Evolutionary conservation across 1,140 invertebrate species (phyloP), one percentile per base, ranked within the genome.

Genomic region (Melipona quadrifasciata): DNA sequence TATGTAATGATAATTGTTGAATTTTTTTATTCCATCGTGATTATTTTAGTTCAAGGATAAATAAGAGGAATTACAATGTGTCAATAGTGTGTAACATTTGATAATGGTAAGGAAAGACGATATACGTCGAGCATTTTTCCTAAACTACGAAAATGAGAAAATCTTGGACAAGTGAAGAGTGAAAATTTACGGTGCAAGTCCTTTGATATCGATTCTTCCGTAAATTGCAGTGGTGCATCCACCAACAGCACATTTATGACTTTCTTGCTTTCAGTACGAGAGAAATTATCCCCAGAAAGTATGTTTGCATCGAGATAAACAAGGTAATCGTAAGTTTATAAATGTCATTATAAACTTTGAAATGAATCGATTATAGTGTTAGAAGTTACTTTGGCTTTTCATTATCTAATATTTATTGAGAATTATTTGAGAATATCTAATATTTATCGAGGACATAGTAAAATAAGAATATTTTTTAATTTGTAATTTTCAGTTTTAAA

Each of bases 131-230:
- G 12, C 16, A 58, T 11, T 34, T 39, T 47, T 65, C 19, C 16
- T 34, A n/a, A 31, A 68, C 19, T 11, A 4, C 24, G n/a, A 80
- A 47, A 27, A 72, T 73, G 82, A 31, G 19, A 2, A 27, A 67
- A n/a, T 80, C 1, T 39, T 47, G 12, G 51, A 39, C 24, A 31
- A 53, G 27, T n/a, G 21, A 31, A 27, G 39, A 73, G 70, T 57
- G 76, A 73, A 73, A 67, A 61, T 73, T 47, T 21, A 24, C 57
- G 64, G 79, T 82, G 67, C 53, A 79, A 85, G 80, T 77, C 68
- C 79, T 80, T 71, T 68, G 80, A 82, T 89, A 89, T 89, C 85
- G 88, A 89, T 89, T 89, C 61, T 70, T 65, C 6, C 39, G 68
- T 24, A 88, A 85, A 81, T 73, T 86, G 68, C 84, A 64, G 67